Evolutionary conservation across 2,113 vertebrate genomes (phyloP).

Genomic region (Propithecus coquereli): DNA sequence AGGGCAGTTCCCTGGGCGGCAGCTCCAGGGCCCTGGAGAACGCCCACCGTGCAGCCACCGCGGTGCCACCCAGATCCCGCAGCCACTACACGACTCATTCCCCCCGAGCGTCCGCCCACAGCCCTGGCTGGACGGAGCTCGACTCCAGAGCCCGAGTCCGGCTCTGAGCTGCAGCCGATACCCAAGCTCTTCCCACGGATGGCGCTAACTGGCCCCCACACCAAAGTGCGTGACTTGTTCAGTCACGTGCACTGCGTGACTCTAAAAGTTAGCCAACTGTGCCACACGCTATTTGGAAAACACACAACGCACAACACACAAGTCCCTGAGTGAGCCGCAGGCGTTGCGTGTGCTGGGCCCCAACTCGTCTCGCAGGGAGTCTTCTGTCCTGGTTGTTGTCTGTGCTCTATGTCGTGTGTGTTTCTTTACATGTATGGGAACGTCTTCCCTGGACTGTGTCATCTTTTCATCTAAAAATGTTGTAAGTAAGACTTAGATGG

Average conservation of each 20-base stretch:
- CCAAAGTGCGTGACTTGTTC: not conserved
- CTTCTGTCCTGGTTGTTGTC: not conserved
- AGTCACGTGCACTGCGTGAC: no score
- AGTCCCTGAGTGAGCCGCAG: rapidly evolving
- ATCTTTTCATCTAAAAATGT: not conserved
- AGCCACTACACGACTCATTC: rapidly evolving
- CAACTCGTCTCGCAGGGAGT: rapidly evolving
- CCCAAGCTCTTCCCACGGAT: rapidly evolving
- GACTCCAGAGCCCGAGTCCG: rapidly evolving
- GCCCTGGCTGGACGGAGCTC: rapidly evolving
- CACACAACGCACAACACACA: rapidly evolving
- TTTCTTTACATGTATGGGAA: not conserved
- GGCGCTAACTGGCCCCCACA: rapidly evolving
- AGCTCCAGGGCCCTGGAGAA: not conserved
- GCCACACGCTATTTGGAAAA: rapidly evolving
- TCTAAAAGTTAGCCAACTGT: no score
- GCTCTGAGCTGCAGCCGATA: no score
- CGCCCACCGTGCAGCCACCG: no score
- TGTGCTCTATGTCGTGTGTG: no score
- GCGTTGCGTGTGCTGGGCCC: no score
- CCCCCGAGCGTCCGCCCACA: not conserved
- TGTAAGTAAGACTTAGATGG: no score
- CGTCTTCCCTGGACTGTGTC: rapidly evolving
- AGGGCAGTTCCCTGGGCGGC: no score
- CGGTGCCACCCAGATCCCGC: rapidly evolving